These are phyloP conservation scores for Grus americana DNA, from an alignment of 2,113 vertebrate genomes.

Conservation along the genomic window DNA sequence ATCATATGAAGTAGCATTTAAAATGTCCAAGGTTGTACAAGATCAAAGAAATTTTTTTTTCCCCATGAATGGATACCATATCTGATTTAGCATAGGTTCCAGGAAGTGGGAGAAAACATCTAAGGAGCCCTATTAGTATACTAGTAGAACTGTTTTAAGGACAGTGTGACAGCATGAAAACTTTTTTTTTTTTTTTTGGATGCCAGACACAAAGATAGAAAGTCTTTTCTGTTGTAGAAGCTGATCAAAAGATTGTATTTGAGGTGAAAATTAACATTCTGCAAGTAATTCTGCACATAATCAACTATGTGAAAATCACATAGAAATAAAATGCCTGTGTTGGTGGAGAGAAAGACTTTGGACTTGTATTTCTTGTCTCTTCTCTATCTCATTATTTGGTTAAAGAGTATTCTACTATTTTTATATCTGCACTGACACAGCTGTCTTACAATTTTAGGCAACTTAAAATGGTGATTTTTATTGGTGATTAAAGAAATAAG, in stretches of 20 bases:
- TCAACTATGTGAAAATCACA: not conserved
- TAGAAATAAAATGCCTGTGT: not conserved
- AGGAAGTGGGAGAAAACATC: not conserved
- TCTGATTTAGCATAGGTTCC: not conserved
- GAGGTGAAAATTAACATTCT: not conserved
- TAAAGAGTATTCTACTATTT: not conserved
- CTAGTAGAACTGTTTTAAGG: not conserved
- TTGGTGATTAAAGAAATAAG: not conserved
- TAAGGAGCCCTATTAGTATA: not conserved
- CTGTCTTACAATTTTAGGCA: not conserved
- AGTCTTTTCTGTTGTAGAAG: not conserved
- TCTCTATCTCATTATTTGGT: not conserved
- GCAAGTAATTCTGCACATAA: not conserved
- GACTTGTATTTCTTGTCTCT: not conserved
- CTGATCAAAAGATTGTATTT: conserved; percentile 2
- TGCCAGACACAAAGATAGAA: not conserved
- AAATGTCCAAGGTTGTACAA: not conserved
- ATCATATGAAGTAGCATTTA: not conserved
- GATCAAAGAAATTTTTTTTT: not conserved
- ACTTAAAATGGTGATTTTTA: not conserved
- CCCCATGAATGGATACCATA: not conserved
- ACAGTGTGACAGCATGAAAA: not conserved
- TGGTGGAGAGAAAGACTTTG: not conserved
- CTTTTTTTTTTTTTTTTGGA: not conserved
- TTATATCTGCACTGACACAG: not conserved